phyloP scores from a whole-genome alignment of 2,797 vertebrate species.

The Halcyon chelicuti region DNA sequence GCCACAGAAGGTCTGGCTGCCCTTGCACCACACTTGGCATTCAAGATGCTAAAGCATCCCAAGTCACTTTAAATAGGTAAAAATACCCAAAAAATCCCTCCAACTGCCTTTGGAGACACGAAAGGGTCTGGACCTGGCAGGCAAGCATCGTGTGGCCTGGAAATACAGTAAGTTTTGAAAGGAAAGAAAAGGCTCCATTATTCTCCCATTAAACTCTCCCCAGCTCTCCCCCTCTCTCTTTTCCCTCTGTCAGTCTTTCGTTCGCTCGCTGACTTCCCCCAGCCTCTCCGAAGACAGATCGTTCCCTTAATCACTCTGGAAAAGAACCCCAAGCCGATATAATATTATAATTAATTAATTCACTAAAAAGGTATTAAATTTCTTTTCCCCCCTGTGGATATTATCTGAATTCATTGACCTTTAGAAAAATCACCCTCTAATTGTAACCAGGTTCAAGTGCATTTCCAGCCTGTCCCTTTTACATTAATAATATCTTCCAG shows the following conservation, averaged over 20 bases:
- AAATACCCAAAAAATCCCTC: not conserved
- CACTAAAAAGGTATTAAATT: slow-evolving; percentile 99
- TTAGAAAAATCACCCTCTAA: slow-evolving; percentile 98
- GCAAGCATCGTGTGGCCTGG: slow-evolving; percentile 17
- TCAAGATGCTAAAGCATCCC: not conserved
- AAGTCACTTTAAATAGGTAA: not conserved
- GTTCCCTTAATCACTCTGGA: slow-evolving; percentile 98
- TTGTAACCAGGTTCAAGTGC: slow-evolving; percentile 92
- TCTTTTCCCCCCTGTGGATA: slow-evolving; percentile 96
- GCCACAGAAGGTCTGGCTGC: accelerated
- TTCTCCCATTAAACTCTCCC: slow-evolving; percentile 61
- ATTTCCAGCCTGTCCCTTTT: slow-evolving; percentile 92
- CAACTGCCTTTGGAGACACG: not conserved
- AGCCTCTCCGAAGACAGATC: slow-evolving; percentile 80
- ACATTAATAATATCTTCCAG: slow-evolving; percentile 87
- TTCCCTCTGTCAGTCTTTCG: slow-evolving; percentile 56
- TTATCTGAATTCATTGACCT: slow-evolving; percentile 99
- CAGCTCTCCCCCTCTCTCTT: slow-evolving; percentile 37
- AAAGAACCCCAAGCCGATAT: slow-evolving; percentile 96
- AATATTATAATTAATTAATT: slow-evolving; percentile 99
- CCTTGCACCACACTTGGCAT: accelerated
- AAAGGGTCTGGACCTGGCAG: not conserved
- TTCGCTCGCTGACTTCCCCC: slow-evolving; percentile 41
- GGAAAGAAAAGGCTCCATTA: slow-evolving; percentile 70
- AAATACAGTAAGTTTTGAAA: slow-evolving; percentile 56